These are phyloP conservation scores for Taphrorychus bicolor DNA, from an alignment of 2,888 invertebrate species.

Conservation along the genomic window DNA sequence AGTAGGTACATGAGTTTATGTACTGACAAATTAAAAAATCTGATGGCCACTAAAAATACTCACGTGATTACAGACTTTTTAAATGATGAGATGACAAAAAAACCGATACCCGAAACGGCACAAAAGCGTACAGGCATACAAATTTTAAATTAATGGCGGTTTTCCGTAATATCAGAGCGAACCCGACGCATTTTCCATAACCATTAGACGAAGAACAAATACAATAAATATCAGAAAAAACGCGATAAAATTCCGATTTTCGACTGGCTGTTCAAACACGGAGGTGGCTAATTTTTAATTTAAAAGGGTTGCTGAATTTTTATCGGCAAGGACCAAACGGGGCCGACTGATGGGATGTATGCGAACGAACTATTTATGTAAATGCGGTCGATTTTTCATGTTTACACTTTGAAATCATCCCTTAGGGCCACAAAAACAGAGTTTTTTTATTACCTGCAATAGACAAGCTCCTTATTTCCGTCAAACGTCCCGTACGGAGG, in stretches of 20 bases:
- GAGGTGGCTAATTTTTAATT: conserved; percentile 35
- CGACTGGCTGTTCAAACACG: conserved; percentile 38
- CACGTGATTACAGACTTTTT: too few relatives aligned
- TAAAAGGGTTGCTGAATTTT: conserved; percentile 39
- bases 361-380: not conserved
- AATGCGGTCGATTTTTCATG: not conserved
- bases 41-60: too few relatives aligned
- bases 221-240: conserved; percentile 41
- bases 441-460: conserved; percentile 71
- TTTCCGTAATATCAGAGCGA: conserved; percentile 14
- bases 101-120: not conserved
- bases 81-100: not conserved
- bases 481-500: conserved; percentile 73
- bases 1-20: too few relatives aligned
- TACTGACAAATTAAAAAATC: too few relatives aligned
- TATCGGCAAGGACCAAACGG: conserved; percentile 36
- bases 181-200: conserved; percentile 28
- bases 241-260: conserved; percentile 42
- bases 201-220: conserved; percentile 39
- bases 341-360: not conserved
- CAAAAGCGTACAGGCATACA: not conserved
- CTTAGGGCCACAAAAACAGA: not conserved
- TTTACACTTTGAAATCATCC: not conserved
- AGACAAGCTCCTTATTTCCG: conserved; percentile 70
- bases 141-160: conserved; percentile 20